Conservation (phyloP, 1,140 invertebrate species). For the Anastrepha obliqua region DNA sequence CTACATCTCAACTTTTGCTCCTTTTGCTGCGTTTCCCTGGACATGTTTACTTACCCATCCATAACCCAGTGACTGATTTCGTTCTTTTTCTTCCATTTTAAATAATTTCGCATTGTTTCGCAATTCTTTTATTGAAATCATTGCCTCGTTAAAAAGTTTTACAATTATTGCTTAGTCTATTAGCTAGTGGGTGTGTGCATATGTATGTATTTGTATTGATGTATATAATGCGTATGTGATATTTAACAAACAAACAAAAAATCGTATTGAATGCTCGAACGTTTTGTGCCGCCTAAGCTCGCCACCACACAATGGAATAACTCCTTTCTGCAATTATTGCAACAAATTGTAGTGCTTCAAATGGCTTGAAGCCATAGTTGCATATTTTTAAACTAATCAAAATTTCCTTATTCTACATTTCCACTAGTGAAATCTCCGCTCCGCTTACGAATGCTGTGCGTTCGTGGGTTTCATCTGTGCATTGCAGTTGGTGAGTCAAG, state of each 20-base stretch:
- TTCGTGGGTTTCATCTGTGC: no score
- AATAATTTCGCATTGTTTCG: neutral
- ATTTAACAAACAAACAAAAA: neutral
- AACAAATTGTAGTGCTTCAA: neutral
- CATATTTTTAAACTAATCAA: conserved; percentile 4
- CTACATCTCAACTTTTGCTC: no score
- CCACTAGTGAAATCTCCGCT: neutral
- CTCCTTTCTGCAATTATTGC: neutral
- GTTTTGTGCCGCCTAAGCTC: neutral
- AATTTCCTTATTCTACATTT: neutral
- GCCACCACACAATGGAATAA: neutral
- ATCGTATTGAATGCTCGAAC: conserved; percentile 10
- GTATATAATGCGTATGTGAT: neutral
- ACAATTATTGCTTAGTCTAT: neutral
- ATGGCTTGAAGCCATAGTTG: neutral
- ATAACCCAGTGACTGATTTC: no score
- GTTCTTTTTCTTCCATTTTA: no score
- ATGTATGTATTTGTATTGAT: conserved; percentile 17
- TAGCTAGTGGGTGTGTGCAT: conserved; percentile 10
- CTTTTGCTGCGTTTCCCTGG: no score
- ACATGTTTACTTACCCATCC: no score
- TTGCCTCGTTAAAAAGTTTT: conserved; percentile 43
- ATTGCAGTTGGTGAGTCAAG: no score
- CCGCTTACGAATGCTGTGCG: no score
- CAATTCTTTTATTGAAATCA: conserved; percentile 36